Base-by-base conservation (phyloP, 2,888 invertebrate species). In the Autographa gamma region DNA sequence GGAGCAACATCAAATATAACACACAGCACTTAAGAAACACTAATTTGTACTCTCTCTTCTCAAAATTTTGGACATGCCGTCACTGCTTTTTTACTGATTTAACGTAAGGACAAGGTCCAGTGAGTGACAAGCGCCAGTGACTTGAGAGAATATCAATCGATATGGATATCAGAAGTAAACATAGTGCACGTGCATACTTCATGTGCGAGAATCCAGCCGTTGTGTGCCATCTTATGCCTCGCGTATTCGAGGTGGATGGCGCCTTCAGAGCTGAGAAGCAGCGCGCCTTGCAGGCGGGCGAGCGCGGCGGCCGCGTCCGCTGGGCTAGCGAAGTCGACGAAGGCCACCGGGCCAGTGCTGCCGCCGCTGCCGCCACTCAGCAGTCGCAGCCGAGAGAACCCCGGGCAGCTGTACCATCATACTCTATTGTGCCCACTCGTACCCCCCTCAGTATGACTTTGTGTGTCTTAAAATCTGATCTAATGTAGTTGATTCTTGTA, bases 221-320 rank as follows among this genome's bases (percentile, higher is more conserved):
- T 96, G 96, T 96, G 96, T 92, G 98, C 98, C 99, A 99, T 99
- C 97, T 99, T 99, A 96, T 98, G 98, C 97, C 99, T 98, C 95
- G 99, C 99, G 97, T 98, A 99, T 97, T 99, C 99, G 96, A 99
- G 99, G 95, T 99, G 98, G 95, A 99, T 99, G 92, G 99, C 99
- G 88, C 99, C 99, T 94, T 99, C 98, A 85, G 99, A 99, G 95
- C 99, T 98, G 94, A 99, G 97, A 91, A 99, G 97, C 96, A 98
- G 98, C 94, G 98, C 98, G 93, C 99, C 99, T 96, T 99, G 99
- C 89, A 99, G 97, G 90, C 98, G 97, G 91, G 97, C 97, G 97
- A 99, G 97, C 89, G 99, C 99, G 91, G 98, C 97, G 92, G 98
- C 97, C 90, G 99, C 99, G 96, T 98, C 98, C 90, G 97, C 96